phyloP scores from a whole-genome alignment of 2,888 invertebrate species.

The Lacanobia wlatinum region DNA sequence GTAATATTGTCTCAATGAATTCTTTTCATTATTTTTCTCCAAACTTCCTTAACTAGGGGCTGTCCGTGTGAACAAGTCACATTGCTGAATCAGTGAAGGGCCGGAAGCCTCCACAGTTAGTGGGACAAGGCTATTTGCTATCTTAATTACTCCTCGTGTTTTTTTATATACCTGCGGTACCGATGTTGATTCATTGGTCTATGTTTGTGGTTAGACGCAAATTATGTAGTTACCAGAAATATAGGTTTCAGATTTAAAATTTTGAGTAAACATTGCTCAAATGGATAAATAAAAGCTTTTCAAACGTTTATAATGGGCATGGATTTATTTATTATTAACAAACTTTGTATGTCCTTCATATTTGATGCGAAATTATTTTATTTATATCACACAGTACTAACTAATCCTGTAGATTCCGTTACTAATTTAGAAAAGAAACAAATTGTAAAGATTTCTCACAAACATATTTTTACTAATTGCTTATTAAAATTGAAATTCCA shows the following conservation, averaged over 20 bases:
- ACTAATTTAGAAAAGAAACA: conserved; percentile 5
- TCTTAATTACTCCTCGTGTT: conserved; percentile 57
- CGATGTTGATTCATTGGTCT: conserved; percentile 6
- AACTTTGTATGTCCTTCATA: background rate
- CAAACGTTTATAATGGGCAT: conserved; percentile 3
- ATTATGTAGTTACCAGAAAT: background rate
- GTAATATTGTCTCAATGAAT: conserved; percentile 34
- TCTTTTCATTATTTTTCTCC: conserved; percentile 42
- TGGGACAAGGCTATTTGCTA: conserved; percentile 47
- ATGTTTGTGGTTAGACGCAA: background rate
- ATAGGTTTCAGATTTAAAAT: background rate
- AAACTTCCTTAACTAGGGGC: conserved; percentile 4
- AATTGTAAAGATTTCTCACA: background rate
- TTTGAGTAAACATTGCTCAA: background rate
- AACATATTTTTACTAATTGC: conserved; percentile 7
- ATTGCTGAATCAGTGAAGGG: conserved; percentile 56
- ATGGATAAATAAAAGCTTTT: conserved; percentile 27
- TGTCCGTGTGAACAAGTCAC: conserved; percentile 54
- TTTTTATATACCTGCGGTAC: conserved; percentile 19
- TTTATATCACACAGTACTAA: background rate
- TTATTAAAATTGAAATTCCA: conserved; percentile 17
- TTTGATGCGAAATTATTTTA: background rate
- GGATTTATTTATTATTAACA: background rate
- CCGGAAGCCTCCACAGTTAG: conserved; percentile 55
- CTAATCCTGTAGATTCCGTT: background rate